A percentile compares a stretch with the other conserved stretches of the same genome.
These are phyloP conservation scores for Mythimna impura DNA, from an alignment of 2,888 invertebrate species.

Conservation along the genomic window DNA sequence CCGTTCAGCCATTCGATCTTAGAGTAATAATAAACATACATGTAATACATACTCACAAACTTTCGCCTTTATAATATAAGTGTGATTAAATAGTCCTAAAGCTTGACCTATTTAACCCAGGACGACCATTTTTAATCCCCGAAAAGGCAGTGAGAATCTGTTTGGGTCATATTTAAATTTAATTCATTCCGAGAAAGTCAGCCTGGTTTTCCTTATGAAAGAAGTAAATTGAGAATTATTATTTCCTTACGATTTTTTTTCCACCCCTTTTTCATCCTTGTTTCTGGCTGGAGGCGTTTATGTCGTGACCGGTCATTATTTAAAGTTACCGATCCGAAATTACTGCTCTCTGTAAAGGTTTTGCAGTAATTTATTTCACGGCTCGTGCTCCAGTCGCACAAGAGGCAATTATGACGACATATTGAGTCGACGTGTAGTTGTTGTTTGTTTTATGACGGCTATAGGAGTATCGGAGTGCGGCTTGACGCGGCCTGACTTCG, in stretches of 20 bases:
- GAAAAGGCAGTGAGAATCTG: conserved; percentile 71
- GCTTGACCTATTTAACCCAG: conserved; percentile 55
- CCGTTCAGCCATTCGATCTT: too few relatives aligned
- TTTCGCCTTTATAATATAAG: neutral
- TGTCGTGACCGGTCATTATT: conserved; percentile 73
- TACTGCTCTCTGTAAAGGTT: conserved; percentile 68
- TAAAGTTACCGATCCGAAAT: conserved; percentile 73
- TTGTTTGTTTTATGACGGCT: conserved; percentile 78
- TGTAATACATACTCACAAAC: too few relatives aligned
- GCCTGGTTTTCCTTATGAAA: conserved; percentile 69
- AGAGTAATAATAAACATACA: too few relatives aligned
- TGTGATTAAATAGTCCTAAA: conserved; percentile 19
- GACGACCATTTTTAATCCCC: conserved; percentile 64
- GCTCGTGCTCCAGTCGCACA: conserved; percentile 69
- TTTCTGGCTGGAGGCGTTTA: conserved; percentile 59
- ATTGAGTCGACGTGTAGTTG: conserved; percentile 79
- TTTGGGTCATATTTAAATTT: conserved; percentile 71
- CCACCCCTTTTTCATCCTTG: conserved; percentile 60
- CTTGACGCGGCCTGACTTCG: conserved; percentile 66
- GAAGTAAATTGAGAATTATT: conserved; percentile 68
- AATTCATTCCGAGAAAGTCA: conserved; percentile 66
- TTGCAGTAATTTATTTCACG: conserved; percentile 74
- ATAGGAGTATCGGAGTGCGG: conserved; percentile 71
- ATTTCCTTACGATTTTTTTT: conserved; percentile 65
- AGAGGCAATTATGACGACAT: conserved; percentile 83